phyloP scores from a whole-genome alignment of 2,113 vertebrate species.

The Rissa tridactyla region DNA sequence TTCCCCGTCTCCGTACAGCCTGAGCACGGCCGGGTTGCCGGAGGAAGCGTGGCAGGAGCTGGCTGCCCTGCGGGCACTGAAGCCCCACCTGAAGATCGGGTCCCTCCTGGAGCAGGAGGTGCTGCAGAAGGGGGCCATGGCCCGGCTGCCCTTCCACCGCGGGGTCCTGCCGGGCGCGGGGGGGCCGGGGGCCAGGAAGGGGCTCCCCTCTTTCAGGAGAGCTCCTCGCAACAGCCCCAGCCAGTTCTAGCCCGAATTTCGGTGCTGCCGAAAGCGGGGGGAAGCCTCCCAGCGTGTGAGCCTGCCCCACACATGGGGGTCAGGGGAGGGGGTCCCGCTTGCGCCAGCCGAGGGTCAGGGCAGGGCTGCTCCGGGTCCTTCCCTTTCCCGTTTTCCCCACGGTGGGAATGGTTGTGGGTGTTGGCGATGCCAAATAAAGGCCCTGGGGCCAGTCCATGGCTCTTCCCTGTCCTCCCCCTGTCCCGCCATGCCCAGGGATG shows the following conservation, averaged over 20 bases:
- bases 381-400: fast-evolving
- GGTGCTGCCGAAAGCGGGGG: fast-evolving
- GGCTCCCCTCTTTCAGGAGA: neutral
- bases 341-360: fast-evolving
- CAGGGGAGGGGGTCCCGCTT: neutral
- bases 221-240: too few species aligned
- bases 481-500: fast-evolving
- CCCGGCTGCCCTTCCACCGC: neutral
- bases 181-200: neutral
- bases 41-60: neutral
- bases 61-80: neutral
- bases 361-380: fast-evolving
- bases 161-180: fast-evolving
- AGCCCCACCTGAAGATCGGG: neutral
- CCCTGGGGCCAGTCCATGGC: too few species aligned
- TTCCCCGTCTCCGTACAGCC: neutral
- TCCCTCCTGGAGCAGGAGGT: neutral
- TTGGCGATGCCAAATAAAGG: neutral
- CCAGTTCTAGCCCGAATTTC: fast-evolving
- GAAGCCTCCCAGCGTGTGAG: fast-evolving
- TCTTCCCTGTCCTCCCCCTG: fast-evolving
- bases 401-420: neutral
- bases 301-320: fast-evolving
- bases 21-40: neutral
- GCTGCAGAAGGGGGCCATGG: neutral